Percentiles rank a stretch among this genome's conserved stretches.
Evolutionary conservation across 2,113 vertebrate species (phyloP).

Genomic region (Osmerus mordax): DNA sequence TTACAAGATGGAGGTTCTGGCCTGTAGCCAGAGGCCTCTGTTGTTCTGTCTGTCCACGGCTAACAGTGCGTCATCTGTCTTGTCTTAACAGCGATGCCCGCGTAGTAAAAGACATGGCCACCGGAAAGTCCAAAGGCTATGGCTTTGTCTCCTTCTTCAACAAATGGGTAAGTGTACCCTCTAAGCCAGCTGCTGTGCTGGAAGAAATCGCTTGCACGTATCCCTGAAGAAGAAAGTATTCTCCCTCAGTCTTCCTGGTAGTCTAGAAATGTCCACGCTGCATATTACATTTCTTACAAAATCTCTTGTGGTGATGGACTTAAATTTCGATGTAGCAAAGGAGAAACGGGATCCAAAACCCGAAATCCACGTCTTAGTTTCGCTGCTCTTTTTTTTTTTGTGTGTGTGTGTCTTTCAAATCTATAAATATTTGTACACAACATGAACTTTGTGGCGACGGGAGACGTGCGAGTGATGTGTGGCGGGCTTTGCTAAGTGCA

Average conservation of each 20-base stretch:
- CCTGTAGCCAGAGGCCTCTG: neutral
- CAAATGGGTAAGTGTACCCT: conserved; percentile 79
- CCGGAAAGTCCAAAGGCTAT: conserved; percentile 91
- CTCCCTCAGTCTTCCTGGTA: neutral
- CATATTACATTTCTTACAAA: no score
- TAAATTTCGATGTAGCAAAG: no score
- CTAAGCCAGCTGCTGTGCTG: neutral
- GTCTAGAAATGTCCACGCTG: no score
- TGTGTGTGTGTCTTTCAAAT: no score
- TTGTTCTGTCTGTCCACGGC: neutral
- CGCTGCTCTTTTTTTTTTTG: no score
- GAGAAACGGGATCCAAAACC: no score
- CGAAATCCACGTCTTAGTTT: no score
- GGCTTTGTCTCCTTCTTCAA: conserved; percentile 92
- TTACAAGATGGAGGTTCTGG: neutral
- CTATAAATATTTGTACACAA: no score
- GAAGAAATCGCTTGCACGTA: neutral
- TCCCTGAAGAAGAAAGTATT: neutral
- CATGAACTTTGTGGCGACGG: no score
- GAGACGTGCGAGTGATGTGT: neutral
- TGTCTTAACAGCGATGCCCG: conserved; percentile 73
- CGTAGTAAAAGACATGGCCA: conserved; percentile 89
- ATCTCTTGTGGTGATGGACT: no score
- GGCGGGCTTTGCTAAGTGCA: neutral
- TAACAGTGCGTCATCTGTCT: neutral